Percentiles rank a stretch among this genome's conserved stretches.
These are phyloP conservation scores for honey bee (Apis mellifera) DNA, from an alignment of 1,140 invertebrate genomes.

Conservation along the genomic window DNA sequence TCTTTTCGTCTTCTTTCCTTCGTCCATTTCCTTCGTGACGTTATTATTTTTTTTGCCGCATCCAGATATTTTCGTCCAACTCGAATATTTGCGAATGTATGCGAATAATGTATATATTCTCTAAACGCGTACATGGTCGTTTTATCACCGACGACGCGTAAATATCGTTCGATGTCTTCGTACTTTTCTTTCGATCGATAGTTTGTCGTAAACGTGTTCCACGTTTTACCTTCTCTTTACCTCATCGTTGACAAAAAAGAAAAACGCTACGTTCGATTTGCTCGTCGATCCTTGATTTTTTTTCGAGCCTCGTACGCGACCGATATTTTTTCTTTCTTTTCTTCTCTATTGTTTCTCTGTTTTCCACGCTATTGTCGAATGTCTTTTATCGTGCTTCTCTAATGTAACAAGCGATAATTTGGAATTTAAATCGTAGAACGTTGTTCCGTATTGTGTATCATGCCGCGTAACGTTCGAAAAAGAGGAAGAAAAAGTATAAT, in stretches of 20 bases:
- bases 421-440: background rate
- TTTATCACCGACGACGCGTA: background rate
- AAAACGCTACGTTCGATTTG: slow-evolving; percentile 26
- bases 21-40: no score
- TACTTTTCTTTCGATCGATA: background rate
- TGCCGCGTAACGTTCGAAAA: background rate
- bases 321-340: no score
- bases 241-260: slow-evolving; percentile 37
- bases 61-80: no score
- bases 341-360: background rate
- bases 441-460: no score
- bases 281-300: slow-evolving; percentile 50
- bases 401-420: background rate
- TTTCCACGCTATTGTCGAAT: background rate
- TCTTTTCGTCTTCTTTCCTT: no score
- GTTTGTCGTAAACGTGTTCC: slow-evolving; percentile 1
- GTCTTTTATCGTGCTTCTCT: background rate
- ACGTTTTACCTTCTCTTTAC: background rate
- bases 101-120: background rate
- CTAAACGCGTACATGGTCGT: background rate
- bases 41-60: no score
- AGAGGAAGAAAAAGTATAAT: background rate
- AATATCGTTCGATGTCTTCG: background rate
- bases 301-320: slow-evolving; percentile 37
- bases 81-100: background rate